phyloP scores from a whole-genome alignment of 2,797 vertebrate species.

The Phataginus tetradactyla region DNA sequence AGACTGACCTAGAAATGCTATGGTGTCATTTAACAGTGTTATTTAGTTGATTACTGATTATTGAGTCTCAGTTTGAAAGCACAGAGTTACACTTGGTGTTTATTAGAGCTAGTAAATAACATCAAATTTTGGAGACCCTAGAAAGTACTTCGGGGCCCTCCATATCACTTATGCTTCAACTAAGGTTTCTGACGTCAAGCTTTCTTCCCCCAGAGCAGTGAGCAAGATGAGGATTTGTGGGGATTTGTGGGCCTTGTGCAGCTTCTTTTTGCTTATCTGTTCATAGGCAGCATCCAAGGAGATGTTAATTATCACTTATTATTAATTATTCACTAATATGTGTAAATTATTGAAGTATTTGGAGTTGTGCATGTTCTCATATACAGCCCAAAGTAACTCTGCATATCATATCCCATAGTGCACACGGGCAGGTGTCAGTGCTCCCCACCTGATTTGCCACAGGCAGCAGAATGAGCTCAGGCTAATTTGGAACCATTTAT shows the following conservation, averaged over 20 bases:
- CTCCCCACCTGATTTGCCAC: not conserved
- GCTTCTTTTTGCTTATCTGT: not conserved
- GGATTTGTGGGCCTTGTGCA: not conserved
- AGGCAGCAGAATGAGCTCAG: not conserved
- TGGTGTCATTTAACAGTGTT: not conserved
- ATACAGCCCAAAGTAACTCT: not conserved
- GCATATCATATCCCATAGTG: no score
- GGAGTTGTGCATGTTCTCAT: not conserved
- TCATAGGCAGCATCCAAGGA: not conserved
- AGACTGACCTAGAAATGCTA: not conserved
- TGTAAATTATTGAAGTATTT: not conserved
- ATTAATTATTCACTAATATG: no score
- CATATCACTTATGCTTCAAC: not conserved
- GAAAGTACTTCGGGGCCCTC: not conserved
- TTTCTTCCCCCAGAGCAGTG: not conserved
- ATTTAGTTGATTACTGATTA: not conserved
- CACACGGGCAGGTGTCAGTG: not conserved
- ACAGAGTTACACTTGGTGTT: not conserved
- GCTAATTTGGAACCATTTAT: conserved; percentile 22
- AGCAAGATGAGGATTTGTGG: not conserved
- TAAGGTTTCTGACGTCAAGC: not conserved
- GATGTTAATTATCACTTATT: no score
- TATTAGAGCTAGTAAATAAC: not conserved
- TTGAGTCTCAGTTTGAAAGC: not conserved
- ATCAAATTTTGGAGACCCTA: not conserved